Base-by-base conservation (phyloP, 2,797 vertebrate species). In the Gambusia yucatana region DNA sequence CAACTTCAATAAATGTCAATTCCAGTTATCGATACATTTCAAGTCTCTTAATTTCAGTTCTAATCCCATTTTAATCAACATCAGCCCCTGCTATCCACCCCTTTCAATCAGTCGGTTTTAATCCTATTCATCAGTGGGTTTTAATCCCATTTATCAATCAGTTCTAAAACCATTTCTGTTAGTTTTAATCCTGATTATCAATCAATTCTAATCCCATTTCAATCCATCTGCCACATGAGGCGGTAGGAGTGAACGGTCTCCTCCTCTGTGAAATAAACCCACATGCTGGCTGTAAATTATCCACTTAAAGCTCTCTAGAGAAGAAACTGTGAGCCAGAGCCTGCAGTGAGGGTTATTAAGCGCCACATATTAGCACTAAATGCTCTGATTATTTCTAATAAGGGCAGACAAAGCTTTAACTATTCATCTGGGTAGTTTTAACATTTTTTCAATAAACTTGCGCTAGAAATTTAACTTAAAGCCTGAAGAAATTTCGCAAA, bases 231-330 rank as follows among this genome's bases (percentile, higher is more conserved):
- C 55, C 84, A 67, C 70, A 2, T 14, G 77, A 77, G 82, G 82
- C 61, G 65, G 48, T 11, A 77, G 55, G 70, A 74, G 55, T 83
- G 88, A 89, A 82, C 73, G 8, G 85, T 82, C 75, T 77, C 67
- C 79, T 84, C 72, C 83, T 14, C 71, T 79, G 75, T 85, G 86
- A 82, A 88, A 87, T 83, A 82, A 86, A 81, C 47, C 83, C 90
- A 65, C 81, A 75, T 78, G 82, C 78, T 65, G 79, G 36, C 83
- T 72, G 82, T 87, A 81, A 84, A 89, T 87, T 67, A 89, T 77
- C 89, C 90, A 79, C 84, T 88, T 86, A 85, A 85, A 73, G 82
- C 76, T 82, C 84, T n/a, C 65, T 57, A 55, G 81, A 82, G 81
- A 72, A 50, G 43, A 69, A 43, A 69, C 65, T 69, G 65, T 43